Evolutionary conservation across 2,113 vertebrate genomes (phyloP).

Genomic region (Grallaria varia): DNA sequence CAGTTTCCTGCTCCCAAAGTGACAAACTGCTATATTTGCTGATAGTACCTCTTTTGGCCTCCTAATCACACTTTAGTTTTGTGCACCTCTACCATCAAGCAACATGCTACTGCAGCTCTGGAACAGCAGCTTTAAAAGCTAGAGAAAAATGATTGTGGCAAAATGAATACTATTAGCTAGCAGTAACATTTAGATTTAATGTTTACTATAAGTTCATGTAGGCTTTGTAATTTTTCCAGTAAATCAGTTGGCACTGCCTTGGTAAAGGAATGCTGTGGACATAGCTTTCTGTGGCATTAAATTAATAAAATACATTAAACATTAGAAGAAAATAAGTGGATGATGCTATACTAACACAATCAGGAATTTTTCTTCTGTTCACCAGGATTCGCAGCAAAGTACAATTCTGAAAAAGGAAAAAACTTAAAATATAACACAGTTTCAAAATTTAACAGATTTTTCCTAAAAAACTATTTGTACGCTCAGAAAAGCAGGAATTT

Average conservation of each 20-base stretch:
- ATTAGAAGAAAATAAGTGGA: background rate
- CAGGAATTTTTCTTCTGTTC: background rate
- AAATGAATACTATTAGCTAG: background rate
- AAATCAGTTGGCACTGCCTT: background rate
- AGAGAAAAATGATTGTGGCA: background rate
- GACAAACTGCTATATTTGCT: background rate
- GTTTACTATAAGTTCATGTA: background rate
- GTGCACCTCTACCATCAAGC: background rate
- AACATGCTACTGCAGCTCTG: background rate
- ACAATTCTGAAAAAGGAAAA: background rate
- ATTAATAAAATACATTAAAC: background rate
- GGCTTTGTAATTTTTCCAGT: background rate
- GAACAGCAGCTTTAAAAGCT: background rate
- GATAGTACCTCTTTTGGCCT: background rate
- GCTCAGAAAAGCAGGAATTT: background rate
- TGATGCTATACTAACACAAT: rapidly evolving
- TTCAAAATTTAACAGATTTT: background rate
- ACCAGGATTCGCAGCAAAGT: rapidly evolving
- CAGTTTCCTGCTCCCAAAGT: background rate
- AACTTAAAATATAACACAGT: background rate
- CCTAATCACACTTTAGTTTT: background rate
- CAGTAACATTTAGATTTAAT: background rate
- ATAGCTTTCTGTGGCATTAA: background rate
- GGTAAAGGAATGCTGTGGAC: background rate
- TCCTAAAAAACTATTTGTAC: background rate